phyloP scores from a whole-genome alignment of 2,888 invertebrate species.

The Amphipoea lucens region DNA sequence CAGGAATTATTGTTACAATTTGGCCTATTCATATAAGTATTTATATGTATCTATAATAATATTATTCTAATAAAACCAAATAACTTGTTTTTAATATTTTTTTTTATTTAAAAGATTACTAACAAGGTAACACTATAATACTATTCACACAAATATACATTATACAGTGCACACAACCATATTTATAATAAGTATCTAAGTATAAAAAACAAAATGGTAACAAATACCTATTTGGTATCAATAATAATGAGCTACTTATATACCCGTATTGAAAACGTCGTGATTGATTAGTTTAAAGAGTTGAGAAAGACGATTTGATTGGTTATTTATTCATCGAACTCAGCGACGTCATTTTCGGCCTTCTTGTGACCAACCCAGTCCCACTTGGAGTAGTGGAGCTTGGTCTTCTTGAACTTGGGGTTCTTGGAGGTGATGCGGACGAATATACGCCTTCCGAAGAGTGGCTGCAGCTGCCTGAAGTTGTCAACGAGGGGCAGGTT shows the following conservation, averaged over 20 bases:
- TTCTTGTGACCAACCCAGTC: constrained; percentile 91
- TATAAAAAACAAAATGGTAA: constrained; percentile 61
- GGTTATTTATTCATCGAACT: constrained; percentile 84
- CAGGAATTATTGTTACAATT: constrained; percentile 54
- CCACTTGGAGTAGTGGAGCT: constrained; percentile 91
- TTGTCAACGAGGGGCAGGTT: constrained; percentile 92
- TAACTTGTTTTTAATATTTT: constrained; percentile 67
- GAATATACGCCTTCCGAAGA: constrained; percentile 92
- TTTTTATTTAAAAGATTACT: constrained; percentile 72
- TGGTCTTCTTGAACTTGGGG: constrained; percentile 90
- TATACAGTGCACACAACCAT: constrained; percentile 80
- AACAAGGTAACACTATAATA: constrained; percentile 76
- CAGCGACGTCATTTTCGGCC: constrained; percentile 86
- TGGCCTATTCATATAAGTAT: constrained; percentile 40
- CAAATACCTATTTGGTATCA: constrained; percentile 75
- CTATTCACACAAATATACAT: constrained; percentile 73
- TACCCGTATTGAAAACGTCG: constrained; percentile 76
- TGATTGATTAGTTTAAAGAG: constrained; percentile 60
- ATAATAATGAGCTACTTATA: constrained; percentile 61
- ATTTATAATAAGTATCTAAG: constrained; percentile 52
- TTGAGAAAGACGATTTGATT: constrained; percentile 27
- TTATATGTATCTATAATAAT: constrained; percentile 22
- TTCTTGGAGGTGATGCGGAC: constrained; percentile 91
- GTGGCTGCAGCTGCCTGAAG: constrained; percentile 92
- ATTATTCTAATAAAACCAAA: constrained; percentile 45